Evolutionary conservation across 1,140 invertebrate species (phyloP).

Genomic region (Psilanteris sp.): DNA sequence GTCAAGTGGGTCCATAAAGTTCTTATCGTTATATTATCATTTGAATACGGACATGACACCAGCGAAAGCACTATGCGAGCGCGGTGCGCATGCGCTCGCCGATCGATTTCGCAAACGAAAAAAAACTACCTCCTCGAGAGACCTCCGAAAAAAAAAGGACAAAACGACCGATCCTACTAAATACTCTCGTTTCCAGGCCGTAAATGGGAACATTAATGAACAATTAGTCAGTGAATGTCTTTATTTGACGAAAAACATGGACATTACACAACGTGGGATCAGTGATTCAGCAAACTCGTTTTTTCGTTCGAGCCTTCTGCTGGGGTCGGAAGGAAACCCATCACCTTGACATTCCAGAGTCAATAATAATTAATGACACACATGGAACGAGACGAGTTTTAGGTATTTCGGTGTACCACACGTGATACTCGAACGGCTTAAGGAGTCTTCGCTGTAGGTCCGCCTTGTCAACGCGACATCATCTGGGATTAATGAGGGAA

Average conservation of each 20-base stretch:
- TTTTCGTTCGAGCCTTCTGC: slow-evolving; percentile 1
- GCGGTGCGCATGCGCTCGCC: slow-evolving; percentile 13
- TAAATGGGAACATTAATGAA: too few species aligned
- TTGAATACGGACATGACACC: slow-evolving; percentile 18
- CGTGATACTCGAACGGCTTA: slow-evolving; percentile 32
- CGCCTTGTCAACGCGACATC: too few species aligned
- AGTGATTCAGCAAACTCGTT: neutral
- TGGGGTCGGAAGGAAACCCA: slow-evolving; percentile 6
- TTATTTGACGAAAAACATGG: slow-evolving; percentile 18
- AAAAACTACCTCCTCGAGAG: slow-evolving; percentile 19
- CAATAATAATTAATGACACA: slow-evolving; percentile 51
- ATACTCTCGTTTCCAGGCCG: too few species aligned
- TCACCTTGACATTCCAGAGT: slow-evolving; percentile 39
- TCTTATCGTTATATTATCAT: slow-evolving; percentile 18
- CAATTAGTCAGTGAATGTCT: too few species aligned
- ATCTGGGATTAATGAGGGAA: too few species aligned
- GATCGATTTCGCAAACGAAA: slow-evolving; percentile 35
- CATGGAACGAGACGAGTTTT: slow-evolving; percentile 41
- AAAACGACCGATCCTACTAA: too few species aligned
- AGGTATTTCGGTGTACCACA: slow-evolving; percentile 24
- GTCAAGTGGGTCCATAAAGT: neutral
- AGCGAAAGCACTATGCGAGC: neutral
- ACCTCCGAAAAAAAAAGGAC: slow-evolving; percentile 9
- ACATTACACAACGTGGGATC: slow-evolving; percentile 4
- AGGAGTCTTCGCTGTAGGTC: slow-evolving; percentile 51